Evolutionary conservation across 2,888 invertebrate genomes (phyloP).

Genomic region (Anodontia alba): DNA sequence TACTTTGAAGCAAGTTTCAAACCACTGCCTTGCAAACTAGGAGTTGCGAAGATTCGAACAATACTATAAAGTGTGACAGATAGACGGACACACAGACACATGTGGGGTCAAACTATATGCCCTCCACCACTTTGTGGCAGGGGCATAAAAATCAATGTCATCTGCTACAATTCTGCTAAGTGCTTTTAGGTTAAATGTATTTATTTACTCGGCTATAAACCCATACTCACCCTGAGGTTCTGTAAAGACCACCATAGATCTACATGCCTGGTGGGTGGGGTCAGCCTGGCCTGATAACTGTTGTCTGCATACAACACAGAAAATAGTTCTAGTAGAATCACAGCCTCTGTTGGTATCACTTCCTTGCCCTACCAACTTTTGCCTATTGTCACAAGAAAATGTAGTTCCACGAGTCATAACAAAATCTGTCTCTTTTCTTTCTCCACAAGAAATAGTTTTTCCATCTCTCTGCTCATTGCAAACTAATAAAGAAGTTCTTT

Average conservation of each 20-base stretch:
- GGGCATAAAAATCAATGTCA: no score
- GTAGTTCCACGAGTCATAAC: background rate
- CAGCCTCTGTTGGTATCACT: background rate
- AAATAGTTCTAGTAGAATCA: background rate
- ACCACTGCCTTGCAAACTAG: no score
- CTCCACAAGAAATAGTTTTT: background rate
- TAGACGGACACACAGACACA: no score
- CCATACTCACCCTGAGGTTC: slow-evolving; percentile 27
- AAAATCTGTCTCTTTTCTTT: background rate
- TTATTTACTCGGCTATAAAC: no score
- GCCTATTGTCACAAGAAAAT: background rate
- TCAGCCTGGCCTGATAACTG: slow-evolving; percentile 2
- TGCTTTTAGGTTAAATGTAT: no score
- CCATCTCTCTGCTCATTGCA: background rate
- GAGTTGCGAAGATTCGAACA: no score
- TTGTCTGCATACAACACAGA: background rate
- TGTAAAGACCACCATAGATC: slow-evolving; percentile 21
- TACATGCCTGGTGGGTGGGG: background rate
- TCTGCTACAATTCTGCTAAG: no score
- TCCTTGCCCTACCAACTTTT: background rate
- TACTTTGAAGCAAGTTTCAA: no score
- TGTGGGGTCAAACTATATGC: no score
- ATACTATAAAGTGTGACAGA: no score
- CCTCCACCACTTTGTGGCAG: no score
- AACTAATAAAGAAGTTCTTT: background rate